Evolutionary conservation across 1,140 invertebrate species (phyloP), one percentile per base, ranked within the genome.

Genomic region (Radopholus similis): DNA sequence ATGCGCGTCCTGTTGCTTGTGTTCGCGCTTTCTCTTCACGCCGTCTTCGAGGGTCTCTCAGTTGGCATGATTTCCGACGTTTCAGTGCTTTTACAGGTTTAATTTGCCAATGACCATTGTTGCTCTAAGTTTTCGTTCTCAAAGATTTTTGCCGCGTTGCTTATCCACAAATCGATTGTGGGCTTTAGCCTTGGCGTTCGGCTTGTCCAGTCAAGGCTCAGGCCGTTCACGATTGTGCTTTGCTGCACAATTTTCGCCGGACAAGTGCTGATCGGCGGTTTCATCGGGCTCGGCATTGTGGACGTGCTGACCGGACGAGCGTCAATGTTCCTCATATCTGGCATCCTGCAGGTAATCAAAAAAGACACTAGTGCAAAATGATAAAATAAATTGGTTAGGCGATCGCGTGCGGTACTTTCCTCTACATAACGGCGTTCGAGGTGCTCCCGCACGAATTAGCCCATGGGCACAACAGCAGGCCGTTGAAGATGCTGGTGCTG

Each of bases 391-490:
- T 6, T 37, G 5, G 18, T 37, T 64, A 66, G 64, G 57, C 64
- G 58, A 34, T 40, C 44, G 64, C 64, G 26, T 66, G 64, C 44
- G 93, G 93, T 44, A 94, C 91, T 1, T 88, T 95, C 49, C 84
- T 95, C 0, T 95, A 94, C 83, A 90, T 95, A 42, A 92, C 91
- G 0, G 90, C 93, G 35, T 91, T 91, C 81, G 93, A 95, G 85
- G 89, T 95, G 26, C 84, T 95, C 26, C 92, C 84, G 9, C 80
- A 84, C 66, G 85, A 86, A 60, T 77, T 86, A 11, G 23, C 47
- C 30, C 47, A 51, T 4, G 6, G 13, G 3, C 42, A 21, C 47
- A 21, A 51, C 21, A 73, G 84, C 66, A 78, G 86, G 56, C 74
- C 86, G 32, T 73, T 83, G 8, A 87, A 87, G 75, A 68, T 87